Percentiles rank a stretch among this genome's conserved stretches.
Evolutionary conservation across 2,113 vertebrate genomes (phyloP).

Genomic region (Dryoscopus gambensis): DNA sequence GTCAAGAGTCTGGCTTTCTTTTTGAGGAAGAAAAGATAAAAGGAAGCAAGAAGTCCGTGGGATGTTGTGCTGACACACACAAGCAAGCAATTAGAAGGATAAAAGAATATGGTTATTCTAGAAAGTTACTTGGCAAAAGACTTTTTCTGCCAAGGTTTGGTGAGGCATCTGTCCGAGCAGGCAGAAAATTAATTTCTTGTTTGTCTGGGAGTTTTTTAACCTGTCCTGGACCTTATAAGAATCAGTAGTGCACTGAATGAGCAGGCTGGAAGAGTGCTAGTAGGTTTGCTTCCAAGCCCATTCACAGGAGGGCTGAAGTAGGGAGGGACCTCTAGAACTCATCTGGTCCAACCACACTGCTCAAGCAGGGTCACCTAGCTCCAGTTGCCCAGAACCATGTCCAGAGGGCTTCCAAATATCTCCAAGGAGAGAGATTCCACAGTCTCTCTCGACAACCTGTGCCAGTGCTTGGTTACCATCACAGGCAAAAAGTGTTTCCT

Average conservation of each 20-base stretch:
- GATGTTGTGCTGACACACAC: background rate
- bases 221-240: background rate
- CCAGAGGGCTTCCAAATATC: background rate
- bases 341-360: background rate
- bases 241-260: background rate
- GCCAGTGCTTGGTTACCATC: fast-evolving
- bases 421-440: background rate
- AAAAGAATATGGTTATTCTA: background rate
- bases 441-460: background rate
- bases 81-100: background rate
- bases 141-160: background rate
- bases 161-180: background rate
- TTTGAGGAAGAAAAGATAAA: background rate
- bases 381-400: background rate
- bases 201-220: background rate
- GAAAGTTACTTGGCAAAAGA: background rate
- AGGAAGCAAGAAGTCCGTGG: background rate
- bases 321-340: background rate
- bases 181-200: background rate
- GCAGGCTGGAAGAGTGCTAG: background rate
- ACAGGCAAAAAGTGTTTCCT: background rate
- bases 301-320: background rate
- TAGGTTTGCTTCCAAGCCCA: background rate
- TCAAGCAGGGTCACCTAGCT: background rate
- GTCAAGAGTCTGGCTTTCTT: background rate